Percentiles rank a stretch among this genome's conserved stretches.
Conservation (phyloP, 2,797 vertebrate genomes). For the Triplophysa bombifrons region DNA sequence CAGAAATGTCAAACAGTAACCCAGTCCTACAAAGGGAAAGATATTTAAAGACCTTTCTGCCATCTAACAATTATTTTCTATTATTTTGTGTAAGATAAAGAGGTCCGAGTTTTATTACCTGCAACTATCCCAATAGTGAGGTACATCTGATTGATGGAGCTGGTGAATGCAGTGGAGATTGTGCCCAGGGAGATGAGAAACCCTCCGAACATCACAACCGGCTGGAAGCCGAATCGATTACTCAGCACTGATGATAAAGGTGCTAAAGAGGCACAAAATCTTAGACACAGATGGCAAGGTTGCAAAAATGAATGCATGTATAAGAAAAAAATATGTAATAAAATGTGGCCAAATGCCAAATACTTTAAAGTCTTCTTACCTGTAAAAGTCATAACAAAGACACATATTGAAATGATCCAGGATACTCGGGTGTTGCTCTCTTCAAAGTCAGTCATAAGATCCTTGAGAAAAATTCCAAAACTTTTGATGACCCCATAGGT, state of each 20-base stretch:
- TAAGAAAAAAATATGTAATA: neutral
- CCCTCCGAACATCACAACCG: conserved; percentile 76
- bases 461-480: conserved; percentile 94
- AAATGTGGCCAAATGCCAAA: neutral
- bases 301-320: conserved; percentile 10
- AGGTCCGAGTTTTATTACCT: conserved; percentile 72
- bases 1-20: conserved; percentile 93
- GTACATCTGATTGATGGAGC: conserved; percentile 87
- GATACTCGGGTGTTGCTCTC: conserved; percentile 92
- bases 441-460: conserved; percentile 85
- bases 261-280: conserved; percentile 58
- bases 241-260: conserved; percentile 74
- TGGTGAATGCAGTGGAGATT: conserved; percentile 84
- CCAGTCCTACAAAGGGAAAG: conserved; percentile 81
- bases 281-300: conserved; percentile 25
- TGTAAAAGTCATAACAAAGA: conserved; percentile 92
- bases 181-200: conserved; percentile 85
- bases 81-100: neutral
- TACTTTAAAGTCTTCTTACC: conserved; percentile 71
- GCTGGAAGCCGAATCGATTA: conserved; percentile 74
- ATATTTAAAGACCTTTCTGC: conserved; percentile 28
- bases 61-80: neutral
- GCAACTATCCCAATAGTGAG: conserved; percentile 87
- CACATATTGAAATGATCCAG: conserved; percentile 94
- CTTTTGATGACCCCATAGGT: conserved; percentile 94